These are phyloP conservation scores for Scrobipalpa costella DNA, from an alignment of 2,888 invertebrate species.

Conservation along the genomic window DNA sequence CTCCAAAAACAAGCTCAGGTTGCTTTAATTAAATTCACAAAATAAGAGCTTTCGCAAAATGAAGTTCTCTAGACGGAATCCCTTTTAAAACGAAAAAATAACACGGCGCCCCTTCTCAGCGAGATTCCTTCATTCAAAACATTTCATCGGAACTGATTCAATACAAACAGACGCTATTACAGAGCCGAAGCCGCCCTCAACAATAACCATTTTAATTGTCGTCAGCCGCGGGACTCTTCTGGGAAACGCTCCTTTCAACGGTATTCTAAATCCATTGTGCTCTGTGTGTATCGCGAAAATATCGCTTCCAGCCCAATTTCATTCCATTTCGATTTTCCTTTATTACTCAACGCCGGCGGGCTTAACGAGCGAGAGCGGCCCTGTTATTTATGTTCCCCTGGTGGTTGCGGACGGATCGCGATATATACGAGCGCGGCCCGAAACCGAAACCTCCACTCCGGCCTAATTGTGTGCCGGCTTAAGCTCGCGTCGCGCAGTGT, in stretches of 20 bases:
- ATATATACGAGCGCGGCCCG: constrained; percentile 73
- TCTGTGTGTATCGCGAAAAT: constrained; percentile 73
- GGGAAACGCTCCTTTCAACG: constrained; percentile 64
- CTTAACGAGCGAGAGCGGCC: constrained; percentile 78
- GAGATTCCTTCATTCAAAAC: constrained; percentile 65
- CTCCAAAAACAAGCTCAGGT: constrained; percentile 47
- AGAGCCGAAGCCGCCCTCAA: constrained; percentile 55
- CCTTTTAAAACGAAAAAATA: constrained; percentile 61
- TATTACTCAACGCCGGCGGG: constrained; percentile 79
- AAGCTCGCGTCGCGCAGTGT: constrained; percentile 53
- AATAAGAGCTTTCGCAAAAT: constrained; percentile 62
- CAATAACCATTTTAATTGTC: constrained; percentile 76
- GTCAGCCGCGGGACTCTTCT: constrained; percentile 61
- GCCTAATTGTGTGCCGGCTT: constrained; percentile 75
- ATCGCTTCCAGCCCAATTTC: constrained; percentile 79
- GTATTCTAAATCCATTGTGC: constrained; percentile 73
- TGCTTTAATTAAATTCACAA: constrained; percentile 68
- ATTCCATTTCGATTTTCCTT: constrained; percentile 81
- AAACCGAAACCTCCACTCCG: constrained; percentile 67
- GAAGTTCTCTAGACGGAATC: constrained; percentile 58
- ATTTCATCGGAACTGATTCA: constrained; percentile 64
- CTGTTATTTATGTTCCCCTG: constrained; percentile 79
- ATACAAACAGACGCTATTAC: constrained; percentile 67
- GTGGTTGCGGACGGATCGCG: constrained; percentile 77
- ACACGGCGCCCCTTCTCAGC: constrained; percentile 58